Conservation (phyloP, 2,113 vertebrate species). For the Pseudorasbora parva region DNA sequence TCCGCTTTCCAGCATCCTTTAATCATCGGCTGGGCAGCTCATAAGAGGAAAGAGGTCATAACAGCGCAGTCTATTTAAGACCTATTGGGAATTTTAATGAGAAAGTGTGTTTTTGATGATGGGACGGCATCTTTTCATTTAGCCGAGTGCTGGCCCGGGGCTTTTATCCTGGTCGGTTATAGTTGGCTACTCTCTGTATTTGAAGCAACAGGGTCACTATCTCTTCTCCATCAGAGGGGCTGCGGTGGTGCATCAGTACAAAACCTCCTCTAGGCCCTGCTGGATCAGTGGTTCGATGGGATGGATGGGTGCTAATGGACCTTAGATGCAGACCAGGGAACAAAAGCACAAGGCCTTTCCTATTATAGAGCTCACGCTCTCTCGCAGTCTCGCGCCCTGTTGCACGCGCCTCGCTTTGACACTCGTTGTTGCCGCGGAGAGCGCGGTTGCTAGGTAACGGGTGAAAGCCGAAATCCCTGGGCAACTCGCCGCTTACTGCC, state of each 20-base stretch:
- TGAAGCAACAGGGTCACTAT: slow-evolving; percentile 44
- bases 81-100: slow-evolving; percentile 53
- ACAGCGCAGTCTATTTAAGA: slow-evolving; percentile 46
- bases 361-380: background rate
- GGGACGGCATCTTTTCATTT: slow-evolving; percentile 33
- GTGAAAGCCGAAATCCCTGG: slow-evolving; percentile 81
- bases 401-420: slow-evolving; percentile 39
- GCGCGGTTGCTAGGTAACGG: slow-evolving; percentile 79
- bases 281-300: slow-evolving; percentile 49
- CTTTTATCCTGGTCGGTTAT: slow-evolving; percentile 49
- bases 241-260: slow-evolving; percentile 14
- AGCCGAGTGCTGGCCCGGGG: slow-evolving; percentile 38
- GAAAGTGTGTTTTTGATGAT: slow-evolving; percentile 54
- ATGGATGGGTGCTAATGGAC: slow-evolving; percentile 54
- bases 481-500: slow-evolving; percentile 69
- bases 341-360: slow-evolving; percentile 40
- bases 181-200: slow-evolving; percentile 30
- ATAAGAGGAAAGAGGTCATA: slow-evolving; percentile 41
- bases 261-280: slow-evolving; percentile 37
- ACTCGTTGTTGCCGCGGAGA: slow-evolving; percentile 60
- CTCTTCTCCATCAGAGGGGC: slow-evolving; percentile 17
- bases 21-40: slow-evolving; percentile 47
- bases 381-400: slow-evolving; percentile 39
- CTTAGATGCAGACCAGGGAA: slow-evolving; percentile 28
- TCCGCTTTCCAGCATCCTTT: slow-evolving; percentile 41